phyloP scores from a whole-genome alignment of 2,113 vertebrate species.

The Andinoacara biseriatus region DNA sequence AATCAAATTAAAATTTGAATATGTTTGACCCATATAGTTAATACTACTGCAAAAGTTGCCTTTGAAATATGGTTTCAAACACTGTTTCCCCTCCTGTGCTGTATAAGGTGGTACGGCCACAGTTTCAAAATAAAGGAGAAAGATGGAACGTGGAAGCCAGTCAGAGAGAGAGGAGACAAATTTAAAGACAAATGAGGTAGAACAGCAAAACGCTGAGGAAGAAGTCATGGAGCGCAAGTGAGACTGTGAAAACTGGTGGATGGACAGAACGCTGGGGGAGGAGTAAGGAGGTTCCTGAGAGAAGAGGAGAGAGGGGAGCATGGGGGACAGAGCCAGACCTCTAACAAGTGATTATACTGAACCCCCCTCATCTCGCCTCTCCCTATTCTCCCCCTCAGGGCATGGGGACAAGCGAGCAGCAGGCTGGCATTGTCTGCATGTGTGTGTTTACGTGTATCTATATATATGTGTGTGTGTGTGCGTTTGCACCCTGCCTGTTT shows the following conservation, averaged over 20 bases:
- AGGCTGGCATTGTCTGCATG: constrained; percentile 63
- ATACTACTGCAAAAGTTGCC: background rate
- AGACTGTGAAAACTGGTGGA: constrained; percentile 36
- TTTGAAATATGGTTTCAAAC: no score
- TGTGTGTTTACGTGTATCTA: constrained; percentile 49
- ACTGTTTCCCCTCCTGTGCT: no score
- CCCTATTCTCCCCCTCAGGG: constrained; percentile 71
- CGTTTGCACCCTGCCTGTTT: constrained; percentile 75
- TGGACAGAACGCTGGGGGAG: constrained; percentile 54
- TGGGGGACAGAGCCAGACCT: constrained; percentile 72
- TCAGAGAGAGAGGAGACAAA: background rate
- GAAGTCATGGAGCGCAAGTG: constrained; percentile 16
- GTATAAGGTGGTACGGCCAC: background rate
- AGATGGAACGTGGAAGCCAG: background rate
- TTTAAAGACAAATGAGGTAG: constrained; percentile 9
- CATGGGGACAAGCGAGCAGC: constrained; percentile 78
- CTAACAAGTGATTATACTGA: constrained; percentile 83
- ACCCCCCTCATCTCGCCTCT: constrained; percentile 28
- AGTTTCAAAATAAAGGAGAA: background rate
- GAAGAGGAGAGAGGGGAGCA: constrained; percentile 53
- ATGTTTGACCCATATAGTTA: background rate
- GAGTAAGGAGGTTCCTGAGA: constrained; percentile 48
- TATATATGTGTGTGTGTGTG: constrained; percentile 37
- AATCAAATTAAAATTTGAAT: background rate
- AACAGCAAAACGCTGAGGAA: constrained; percentile 8